Base-by-base conservation (phyloP, 2,888 invertebrate genomes). In the Tridacna gigas region DNA sequence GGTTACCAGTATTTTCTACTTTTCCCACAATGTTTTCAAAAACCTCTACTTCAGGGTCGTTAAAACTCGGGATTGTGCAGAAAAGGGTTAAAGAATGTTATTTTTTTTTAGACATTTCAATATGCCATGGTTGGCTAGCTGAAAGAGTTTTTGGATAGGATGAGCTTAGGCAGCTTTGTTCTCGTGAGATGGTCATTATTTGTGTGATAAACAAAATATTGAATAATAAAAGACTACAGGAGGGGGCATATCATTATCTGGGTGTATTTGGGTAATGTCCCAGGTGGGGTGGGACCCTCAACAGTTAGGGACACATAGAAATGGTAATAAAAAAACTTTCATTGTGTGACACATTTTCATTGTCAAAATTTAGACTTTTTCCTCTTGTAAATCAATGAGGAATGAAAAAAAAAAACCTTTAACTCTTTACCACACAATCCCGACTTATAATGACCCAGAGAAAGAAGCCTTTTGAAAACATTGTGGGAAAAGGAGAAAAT, bases 181-280 rank as follows among this genome's bases (percentile, higher is more conserved):
- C 37, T 7, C 37, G 2, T 37, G 37, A 37, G 37, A 2, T 37
- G 37, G 37, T 37, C 37, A 28, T 69, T 69, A 28, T 69, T 69
- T 25, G 25, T 48, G 51, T 22, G 71, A 48, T 71, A 71, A 48
- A 71, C 71, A 71, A 71, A 51, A 47, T 51, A 71, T 51, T 71
- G 71, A 71, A 71, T 71, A 71, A 71, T 47, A 51, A 11, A n/a
- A 71, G 71, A 51, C 47, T 22, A 71, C 25, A 45, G 48, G 26
- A 51, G 51, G 71, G 71, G 20, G n/a, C 15, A 47, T 71, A 51
- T 71, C 37, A 51, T 71, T 71, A 71, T 37, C 4, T 51, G 25
- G 25, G 25, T 7, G 11, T 71, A 26, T 48, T 47, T 47, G 48
- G 51, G 51, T 45, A 47, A 20, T 45, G n/a, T 45, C 67, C 67